Evolutionary conservation across 2,113 vertebrate species (phyloP).

Genomic region (Struthidea cinerea): DNA sequence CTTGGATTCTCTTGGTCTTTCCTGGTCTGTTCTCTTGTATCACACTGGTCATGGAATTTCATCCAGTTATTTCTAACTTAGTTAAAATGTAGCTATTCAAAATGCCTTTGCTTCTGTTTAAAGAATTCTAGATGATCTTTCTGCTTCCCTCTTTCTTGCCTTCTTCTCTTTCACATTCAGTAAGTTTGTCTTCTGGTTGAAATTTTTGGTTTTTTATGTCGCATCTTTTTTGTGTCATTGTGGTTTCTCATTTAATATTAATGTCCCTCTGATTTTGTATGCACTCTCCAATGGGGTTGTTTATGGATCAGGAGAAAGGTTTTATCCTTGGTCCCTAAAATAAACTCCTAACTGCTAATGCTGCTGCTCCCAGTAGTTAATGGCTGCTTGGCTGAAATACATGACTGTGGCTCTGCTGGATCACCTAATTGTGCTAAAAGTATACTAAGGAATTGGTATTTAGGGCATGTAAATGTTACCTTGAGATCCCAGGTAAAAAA

Average conservation of each 20-base stretch:
- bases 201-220: not conserved
- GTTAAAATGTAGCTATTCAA: not conserved
- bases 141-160: not conserved
- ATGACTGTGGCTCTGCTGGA: not conserved
- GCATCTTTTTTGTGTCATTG: not conserved
- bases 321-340: not conserved
- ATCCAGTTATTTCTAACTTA: not conserved
- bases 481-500: not conserved
- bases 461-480: conserved; percentile 18
- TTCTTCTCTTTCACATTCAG: not conserved
- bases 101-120: not conserved
- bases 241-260: not conserved
- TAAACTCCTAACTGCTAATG: not conserved
- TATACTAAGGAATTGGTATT: not conserved
- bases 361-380: not conserved
- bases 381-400: not conserved
- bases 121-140: not conserved
- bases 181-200: not conserved
- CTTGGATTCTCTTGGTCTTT: not conserved
- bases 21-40: not conserved
- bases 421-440: conserved; percentile 8
- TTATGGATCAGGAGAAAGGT: not conserved
- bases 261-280: not conserved
- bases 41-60: not conserved
- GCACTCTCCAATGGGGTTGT: not conserved